Evolutionary conservation across 1,140 invertebrate genomes (phyloP), one percentile per base, ranked within the genome.

Genomic region (Drosophila carrolli): DNA sequence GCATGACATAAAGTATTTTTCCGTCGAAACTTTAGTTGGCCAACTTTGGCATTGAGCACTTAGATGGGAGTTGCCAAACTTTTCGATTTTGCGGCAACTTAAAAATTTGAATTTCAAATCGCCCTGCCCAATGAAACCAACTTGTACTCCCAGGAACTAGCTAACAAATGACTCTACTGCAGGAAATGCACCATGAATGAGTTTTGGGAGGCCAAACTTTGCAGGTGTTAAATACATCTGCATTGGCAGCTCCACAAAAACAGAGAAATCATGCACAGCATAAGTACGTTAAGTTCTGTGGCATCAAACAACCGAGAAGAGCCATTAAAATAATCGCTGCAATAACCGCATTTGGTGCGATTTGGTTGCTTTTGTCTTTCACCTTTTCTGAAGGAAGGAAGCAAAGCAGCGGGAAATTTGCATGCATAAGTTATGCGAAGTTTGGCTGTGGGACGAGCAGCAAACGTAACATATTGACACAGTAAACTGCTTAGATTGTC

Each of bases 241-340:
- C 60, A 72, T 58, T 71, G 65, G 65, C 51, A 55, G 38, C 63
- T n/a, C 35, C 35, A 37, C 27, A 56, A 54, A 48, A 70, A 47
- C 48, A 41, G 43, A 35, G 65, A 70, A 58, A 41, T 71, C 53
- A 71, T 71, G 67, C 54, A 51, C 44, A 46, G 41, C 51, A 29
- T 53, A 75, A 75, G 68, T 51, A 77, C 50, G 55, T 54, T 55
- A 77, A 77, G 62, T 59, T 57, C 62, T 19, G 44, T 57, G 74
- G 65, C 75, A 71, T 63, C 58, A 44, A 70, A 76, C 73, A 77
- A 79, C 63, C 73, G 78, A 68, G 84, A 80, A 78, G 76, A 71
- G 71, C 84, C 84, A 89, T 89, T 89, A 89, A 84, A 89, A 89
- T 89, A 89, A 89, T 89, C 81, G 81, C 79, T 88, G 83, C 83